A percentile compares a stretch with the other conserved stretches of the same genome.
Conservation (phyloP, 2,888 invertebrate species). For the Eilema griseolum region DNA sequence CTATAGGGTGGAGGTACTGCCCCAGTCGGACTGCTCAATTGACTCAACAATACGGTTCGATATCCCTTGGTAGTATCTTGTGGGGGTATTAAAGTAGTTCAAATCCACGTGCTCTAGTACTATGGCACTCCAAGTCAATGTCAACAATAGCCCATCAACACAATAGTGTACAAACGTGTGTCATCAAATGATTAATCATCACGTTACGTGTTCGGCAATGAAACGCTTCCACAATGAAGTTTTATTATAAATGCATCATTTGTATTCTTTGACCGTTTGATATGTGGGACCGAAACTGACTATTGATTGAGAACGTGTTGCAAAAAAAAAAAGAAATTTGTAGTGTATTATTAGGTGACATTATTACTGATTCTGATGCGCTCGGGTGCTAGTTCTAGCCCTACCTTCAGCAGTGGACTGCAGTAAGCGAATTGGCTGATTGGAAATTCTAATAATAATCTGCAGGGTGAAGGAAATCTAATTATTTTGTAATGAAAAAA, state of each 20-base stretch:
- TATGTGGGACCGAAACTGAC: slow-evolving; percentile 23
- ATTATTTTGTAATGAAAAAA: no score
- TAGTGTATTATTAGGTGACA: not conserved
- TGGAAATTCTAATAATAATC: no score
- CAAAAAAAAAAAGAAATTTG: not conserved
- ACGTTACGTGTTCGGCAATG: slow-evolving; percentile 29
- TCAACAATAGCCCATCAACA: slow-evolving; percentile 46
- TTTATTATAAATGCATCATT: slow-evolving; percentile 24
- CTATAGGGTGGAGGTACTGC: no score
- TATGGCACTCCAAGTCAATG: slow-evolving; percentile 4
- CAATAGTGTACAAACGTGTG: slow-evolving; percentile 35
- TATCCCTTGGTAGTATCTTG: no score
- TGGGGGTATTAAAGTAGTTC: slow-evolving; percentile 18
- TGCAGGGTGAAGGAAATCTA: no score
- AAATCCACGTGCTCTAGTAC: slow-evolving; percentile 28
- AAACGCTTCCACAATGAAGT: slow-evolving; percentile 33
- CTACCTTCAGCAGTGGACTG: no score
- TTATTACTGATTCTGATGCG: not conserved
- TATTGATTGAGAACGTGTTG: slow-evolving; percentile 8
- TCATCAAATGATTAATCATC: slow-evolving; percentile 40
- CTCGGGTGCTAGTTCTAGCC: no score
- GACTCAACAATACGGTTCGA: no score
- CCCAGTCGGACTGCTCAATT: no score
- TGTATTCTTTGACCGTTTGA: slow-evolving; percentile 37
- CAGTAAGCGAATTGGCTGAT: no score